Base-by-base conservation (phyloP, 2,113 vertebrate species). In the Odobenus rosmarus region DNA sequence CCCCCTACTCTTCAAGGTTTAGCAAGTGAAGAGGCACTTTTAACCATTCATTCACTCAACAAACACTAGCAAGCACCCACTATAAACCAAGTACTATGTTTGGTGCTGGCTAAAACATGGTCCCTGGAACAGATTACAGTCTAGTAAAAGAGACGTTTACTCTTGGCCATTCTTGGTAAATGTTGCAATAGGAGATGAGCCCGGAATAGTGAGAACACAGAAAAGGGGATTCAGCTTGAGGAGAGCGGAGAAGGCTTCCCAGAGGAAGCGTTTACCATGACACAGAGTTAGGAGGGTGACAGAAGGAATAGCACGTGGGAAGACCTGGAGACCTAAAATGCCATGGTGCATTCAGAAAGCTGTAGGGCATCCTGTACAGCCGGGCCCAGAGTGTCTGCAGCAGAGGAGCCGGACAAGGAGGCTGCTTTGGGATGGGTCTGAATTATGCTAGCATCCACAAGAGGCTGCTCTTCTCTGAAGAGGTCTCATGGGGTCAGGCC, bases 21-120 rank as follows among this genome's bases (percentile, higher is more conserved):
- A 95, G 67, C 81, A 89, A 89, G 82, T 62, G 84, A 90, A 87
- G 61, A 77, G 64, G 88, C 16, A 62, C 39, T 89, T 85, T 59
- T 4, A 95, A 26, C 53, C 81, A 71, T 85, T 83, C 33, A 64
- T n/a, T 88, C 88, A 93, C 51, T 79, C 39, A 49, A 33, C 51
- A 95, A 64, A 80, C 36, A 90, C 88, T 81, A 57, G 69, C 79
- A 77, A 92, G 36, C 33, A 92, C n/a, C 42, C 23, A 36, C 86
- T 76, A 39, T 4, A 85, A 57, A 79, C 42, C n/a, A 85, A 94
- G 71, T 19, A 53, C 87, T 67, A 19, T 24, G 31, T 39, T 61
- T 77, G 57, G 51, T 95, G 36, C 62, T 96, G 87, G 62, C 76
- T 85, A 64, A 85, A 91, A 81, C 33, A 61, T 24, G 57, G 87